Evolutionary conservation across 1,140 invertebrate genomes (phyloP).

Genomic region (Cecropterus lyciades): DNA sequence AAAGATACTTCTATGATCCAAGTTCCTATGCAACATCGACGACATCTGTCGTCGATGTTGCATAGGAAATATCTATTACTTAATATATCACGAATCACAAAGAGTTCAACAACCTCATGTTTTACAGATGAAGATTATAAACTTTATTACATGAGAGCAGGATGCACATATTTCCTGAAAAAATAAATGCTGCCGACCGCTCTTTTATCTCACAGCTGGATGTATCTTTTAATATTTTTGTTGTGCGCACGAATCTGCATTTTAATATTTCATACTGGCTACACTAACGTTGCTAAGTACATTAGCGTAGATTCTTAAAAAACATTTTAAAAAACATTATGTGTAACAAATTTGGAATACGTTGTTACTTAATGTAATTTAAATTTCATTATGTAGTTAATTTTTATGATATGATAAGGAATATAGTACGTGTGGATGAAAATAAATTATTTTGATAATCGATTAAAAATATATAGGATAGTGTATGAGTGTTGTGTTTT

Average conservation of each 20-base stretch:
- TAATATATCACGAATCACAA: too few species aligned
- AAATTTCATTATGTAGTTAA: too few species aligned
- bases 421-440: too few species aligned
- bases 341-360: not conserved
- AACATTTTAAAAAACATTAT: not conserved
- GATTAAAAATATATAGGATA: too few species aligned
- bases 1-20: too few species aligned
- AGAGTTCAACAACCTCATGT: not conserved
- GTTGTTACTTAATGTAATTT: not conserved
- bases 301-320: slow-evolving; percentile 6
- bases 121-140: slow-evolving; percentile 11
- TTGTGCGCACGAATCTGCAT: slow-evolving; percentile 30
- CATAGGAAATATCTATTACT: too few species aligned
- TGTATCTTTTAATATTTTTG: not conserved
- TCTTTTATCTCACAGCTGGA: slow-evolving; percentile 10
- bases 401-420: too few species aligned
- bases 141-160: slow-evolving; percentile 37
- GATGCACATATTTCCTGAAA: slow-evolving; percentile 33
- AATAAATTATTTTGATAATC: too few species aligned
- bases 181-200: slow-evolving; percentile 24
- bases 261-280: slow-evolving; percentile 35
- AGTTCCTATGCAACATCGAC: too few species aligned
- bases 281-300: slow-evolving; percentile 6
- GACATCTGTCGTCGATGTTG: too few species aligned
- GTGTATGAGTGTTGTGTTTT: too few species aligned